Conservation (phyloP, 2,888 invertebrate genomes). For the Melipona beecheii region DNA sequence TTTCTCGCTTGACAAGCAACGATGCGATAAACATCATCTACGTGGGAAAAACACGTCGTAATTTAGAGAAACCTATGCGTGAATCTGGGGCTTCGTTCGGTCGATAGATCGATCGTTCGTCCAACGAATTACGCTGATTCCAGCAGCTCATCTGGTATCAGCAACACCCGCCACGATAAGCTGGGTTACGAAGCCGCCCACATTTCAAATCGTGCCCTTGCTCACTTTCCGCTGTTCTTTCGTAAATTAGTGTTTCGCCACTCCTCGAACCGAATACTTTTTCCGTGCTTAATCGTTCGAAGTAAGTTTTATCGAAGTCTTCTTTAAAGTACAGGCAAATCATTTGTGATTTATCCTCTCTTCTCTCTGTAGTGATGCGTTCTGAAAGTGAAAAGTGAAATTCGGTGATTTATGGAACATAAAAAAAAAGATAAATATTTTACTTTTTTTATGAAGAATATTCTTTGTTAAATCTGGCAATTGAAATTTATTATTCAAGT, state of each 20-base stretch:
- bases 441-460: background rate
- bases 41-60: background rate
- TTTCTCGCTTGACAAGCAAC: background rate
- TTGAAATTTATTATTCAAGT: background rate
- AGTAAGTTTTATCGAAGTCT: background rate
- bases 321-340: background rate
- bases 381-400: background rate
- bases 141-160: slow-evolving; percentile 64
- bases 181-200: slow-evolving; percentile 70
- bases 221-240: slow-evolving; percentile 13
- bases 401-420: background rate
- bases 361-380: no score
- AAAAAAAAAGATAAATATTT: background rate
- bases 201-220: slow-evolving; percentile 51
- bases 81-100: slow-evolving; percentile 40
- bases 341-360: background rate
- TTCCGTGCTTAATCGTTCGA: background rate
- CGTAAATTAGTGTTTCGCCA: slow-evolving; percentile 13
- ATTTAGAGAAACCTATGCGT: slow-evolving; percentile 19
- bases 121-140: slow-evolving; percentile 61
- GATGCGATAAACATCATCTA: background rate
- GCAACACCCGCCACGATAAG: slow-evolving; percentile 67
- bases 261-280: no score
- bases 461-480: background rate
- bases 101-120: slow-evolving; percentile 52